These are phyloP conservation scores for Penaeus indicus DNA, from an alignment of 1,140 invertebrate species.

Conservation along the genomic window DNA sequence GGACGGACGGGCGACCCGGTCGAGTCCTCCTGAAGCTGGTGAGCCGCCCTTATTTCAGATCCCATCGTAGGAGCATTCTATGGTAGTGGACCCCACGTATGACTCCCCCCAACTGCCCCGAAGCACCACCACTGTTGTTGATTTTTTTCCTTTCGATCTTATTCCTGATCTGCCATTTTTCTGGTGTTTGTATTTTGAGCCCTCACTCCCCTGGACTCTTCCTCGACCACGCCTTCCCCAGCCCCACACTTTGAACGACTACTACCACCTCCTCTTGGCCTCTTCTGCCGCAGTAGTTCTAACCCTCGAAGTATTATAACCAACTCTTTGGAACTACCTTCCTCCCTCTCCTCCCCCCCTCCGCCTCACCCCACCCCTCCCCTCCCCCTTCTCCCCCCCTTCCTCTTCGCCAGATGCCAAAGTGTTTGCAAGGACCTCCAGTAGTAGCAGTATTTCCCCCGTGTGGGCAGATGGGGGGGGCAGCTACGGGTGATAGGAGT, in stretches of 20 bases:
- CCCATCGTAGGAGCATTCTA: conserved; percentile 52
- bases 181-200: too few species aligned
- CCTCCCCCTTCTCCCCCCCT: neutral
- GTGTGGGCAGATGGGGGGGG: conserved; percentile 52
- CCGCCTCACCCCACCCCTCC: neutral
- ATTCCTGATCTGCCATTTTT: too few species aligned
- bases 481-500: conserved; percentile 57
- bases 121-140: conserved; percentile 39
- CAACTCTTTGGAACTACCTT: conserved; percentile 46
- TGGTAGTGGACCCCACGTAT: conserved; percentile 58
- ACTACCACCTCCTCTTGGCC: conserved; percentile 45
- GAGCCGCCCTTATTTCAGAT: conserved; percentile 47
- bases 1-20: conserved; percentile 25
- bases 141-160: neutral
- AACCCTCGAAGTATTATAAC: conserved; percentile 56
- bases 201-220: too few species aligned
- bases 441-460: conserved; percentile 47
- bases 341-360: conserved; percentile 38
- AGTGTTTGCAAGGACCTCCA: conserved; percentile 42
- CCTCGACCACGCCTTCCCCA: conserved; percentile 36
- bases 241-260: conserved; percentile 35
- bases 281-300: conserved; percentile 51
- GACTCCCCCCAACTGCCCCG: conserved; percentile 52
- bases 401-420: conserved; percentile 54
- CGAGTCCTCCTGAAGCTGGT: conserved; percentile 49